These are phyloP conservation scores for Colletes latitarsis DNA, from an alignment of 1,140 invertebrate species.

Conservation along the genomic window DNA sequence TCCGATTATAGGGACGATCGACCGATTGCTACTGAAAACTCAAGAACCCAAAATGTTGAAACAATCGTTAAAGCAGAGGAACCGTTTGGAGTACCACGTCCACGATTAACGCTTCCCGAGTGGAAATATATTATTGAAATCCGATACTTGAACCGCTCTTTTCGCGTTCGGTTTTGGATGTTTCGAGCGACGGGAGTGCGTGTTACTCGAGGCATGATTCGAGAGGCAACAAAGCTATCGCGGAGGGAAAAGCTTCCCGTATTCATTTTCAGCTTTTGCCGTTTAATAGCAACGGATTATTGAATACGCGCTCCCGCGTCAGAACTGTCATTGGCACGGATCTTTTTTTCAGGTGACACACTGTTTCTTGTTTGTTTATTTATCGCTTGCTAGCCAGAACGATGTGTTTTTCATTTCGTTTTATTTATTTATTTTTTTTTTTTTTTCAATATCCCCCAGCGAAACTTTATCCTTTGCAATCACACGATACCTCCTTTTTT, in stretches of 20 bases:
- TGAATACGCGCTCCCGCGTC: slow-evolving; percentile 55
- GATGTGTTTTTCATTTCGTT: background rate
- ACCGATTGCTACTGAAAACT: background rate
- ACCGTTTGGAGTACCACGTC: background rate
- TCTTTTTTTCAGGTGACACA: slow-evolving; percentile 29
- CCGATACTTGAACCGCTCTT: slow-evolving; percentile 2
- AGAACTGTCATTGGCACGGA: slow-evolving; percentile 56
- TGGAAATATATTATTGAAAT: background rate
- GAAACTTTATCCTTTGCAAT: slow-evolving; percentile 24
- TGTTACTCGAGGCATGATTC: slow-evolving; percentile 21
- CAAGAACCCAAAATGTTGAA: background rate
- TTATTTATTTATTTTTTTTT: slow-evolving; percentile 13
- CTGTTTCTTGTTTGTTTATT: slow-evolving; percentile 41
- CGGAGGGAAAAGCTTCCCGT: slow-evolving; percentile 19
- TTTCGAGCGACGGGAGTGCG: slow-evolving; percentile 9
- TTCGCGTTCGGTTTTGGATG: slow-evolving; percentile 27
- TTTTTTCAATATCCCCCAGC: background rate
- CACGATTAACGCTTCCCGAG: background rate
- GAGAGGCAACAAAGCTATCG: slow-evolving; percentile 9
- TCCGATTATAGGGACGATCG: background rate
- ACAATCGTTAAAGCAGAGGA: background rate
- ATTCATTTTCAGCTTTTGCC: slow-evolving; percentile 66
- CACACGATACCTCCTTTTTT: slow-evolving; percentile 5
- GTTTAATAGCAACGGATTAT: slow-evolving; percentile 60
- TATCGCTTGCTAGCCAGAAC: background rate